These are phyloP conservation scores for Oreotrochilus melanogaster DNA, from an alignment of 2,113 vertebrate genomes.

Conservation along the genomic window DNA sequence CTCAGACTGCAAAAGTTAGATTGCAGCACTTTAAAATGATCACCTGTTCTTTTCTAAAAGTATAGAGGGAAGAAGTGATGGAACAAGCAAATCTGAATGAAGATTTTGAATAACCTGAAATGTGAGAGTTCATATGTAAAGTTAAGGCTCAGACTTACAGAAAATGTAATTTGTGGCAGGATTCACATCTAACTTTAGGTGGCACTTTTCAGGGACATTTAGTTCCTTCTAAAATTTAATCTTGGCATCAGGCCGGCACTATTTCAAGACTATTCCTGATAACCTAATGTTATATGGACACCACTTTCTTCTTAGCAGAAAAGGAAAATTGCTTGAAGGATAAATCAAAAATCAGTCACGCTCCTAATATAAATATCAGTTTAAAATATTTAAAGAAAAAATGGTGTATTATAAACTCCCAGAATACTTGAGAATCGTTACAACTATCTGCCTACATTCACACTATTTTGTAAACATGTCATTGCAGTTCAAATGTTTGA, in stretches of 20 bases:
- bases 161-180: not conserved
- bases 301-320: not conserved
- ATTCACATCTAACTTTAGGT: not conserved
- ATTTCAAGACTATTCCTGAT: not conserved
- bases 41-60: not conserved
- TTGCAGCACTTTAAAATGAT: conserved; percentile 5
- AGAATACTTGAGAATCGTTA: not conserved
- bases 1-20: conserved; percentile 8
- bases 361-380: fast-evolving
- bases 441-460: not conserved
- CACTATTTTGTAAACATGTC: not conserved
- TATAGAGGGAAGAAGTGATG: not conserved
- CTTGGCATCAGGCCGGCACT: not conserved
- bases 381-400: not conserved
- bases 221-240: not conserved
- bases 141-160: not conserved
- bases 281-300: not conserved
- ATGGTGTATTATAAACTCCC: not conserved
- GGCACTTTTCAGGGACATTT: not conserved
- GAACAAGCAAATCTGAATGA: not conserved
- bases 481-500: not conserved
- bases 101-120: not conserved
- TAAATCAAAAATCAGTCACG: not conserved
- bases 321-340: not conserved
- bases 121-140: not conserved